phyloP scores from a whole-genome alignment of 2,888 invertebrate species.

The Caenorhabditis virilis region DNA sequence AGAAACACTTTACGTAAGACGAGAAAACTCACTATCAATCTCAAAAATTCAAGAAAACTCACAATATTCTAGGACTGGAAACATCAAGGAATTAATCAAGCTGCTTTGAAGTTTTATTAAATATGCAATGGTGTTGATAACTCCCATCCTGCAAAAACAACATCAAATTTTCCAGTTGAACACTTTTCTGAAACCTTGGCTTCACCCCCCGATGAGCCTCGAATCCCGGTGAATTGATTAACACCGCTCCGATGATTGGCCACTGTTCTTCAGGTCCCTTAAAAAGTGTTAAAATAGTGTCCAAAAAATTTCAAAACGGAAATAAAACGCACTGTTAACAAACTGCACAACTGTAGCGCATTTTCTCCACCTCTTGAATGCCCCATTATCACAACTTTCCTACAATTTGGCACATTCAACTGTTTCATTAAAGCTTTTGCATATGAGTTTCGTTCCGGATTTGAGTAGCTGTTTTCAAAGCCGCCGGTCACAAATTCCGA shows the following conservation, averaged over 20 bases:
- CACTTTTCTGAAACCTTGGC: slow-evolving; percentile 2
- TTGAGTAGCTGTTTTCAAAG: slow-evolving; percentile 18
- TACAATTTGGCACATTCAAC: slow-evolving; percentile 19
- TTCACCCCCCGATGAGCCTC: slow-evolving; percentile 22
- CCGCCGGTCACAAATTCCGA: slow-evolving; percentile 27
- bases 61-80: slow-evolving; percentile 32
- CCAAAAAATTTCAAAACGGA: not conserved
- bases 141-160: slow-evolving; percentile 14
- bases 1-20: no score
- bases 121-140: slow-evolving; percentile 17
- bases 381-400: slow-evolving; percentile 25
- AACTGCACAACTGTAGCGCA: slow-evolving; percentile 24
- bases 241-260: slow-evolving; percentile 19
- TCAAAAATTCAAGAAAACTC: slow-evolving; percentile 5
- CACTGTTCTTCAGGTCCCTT: no score
- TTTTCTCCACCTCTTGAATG: slow-evolving; percentile 37
- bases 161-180: not conserved
- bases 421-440: slow-evolving; percentile 25
- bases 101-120: slow-evolving; percentile 11
- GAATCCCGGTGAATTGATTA: slow-evolving; percentile 33
- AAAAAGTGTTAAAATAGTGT: not conserved
- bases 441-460: slow-evolving; percentile 28
- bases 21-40: no score
- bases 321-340: slow-evolving; percentile 18
- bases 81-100: slow-evolving; percentile 13